Conservation (phyloP, 1,140 invertebrate genomes). For the Ceratosolen solmsi region DNA sequence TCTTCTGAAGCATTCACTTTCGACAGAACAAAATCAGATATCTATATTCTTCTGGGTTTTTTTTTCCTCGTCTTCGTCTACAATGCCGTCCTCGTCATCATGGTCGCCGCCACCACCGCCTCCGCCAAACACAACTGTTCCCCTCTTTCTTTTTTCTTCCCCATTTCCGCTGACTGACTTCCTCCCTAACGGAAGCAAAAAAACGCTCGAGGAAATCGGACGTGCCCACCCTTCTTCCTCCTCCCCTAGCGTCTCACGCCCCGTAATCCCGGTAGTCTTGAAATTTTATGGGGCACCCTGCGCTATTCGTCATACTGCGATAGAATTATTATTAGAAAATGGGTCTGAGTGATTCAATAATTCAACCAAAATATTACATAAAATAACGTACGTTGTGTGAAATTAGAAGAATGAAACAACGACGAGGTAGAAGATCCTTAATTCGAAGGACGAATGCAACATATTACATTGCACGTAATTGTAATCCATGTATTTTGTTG, state of each 20-base stretch:
- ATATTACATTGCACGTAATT: no score
- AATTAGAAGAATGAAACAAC: no score
- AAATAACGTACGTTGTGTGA: no score
- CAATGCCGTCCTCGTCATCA: no score
- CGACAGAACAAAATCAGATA: neutral
- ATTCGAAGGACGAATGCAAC: no score
- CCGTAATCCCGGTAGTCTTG: neutral
- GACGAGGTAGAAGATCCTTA: no score
- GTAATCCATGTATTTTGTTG: no score
- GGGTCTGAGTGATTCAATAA: no score
- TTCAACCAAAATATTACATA: no score
- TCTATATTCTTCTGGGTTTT: neutral
- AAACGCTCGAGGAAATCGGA: conserved; percentile 29
- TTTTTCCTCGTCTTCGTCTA: neutral
- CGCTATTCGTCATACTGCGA: neutral
- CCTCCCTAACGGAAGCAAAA: conserved; percentile 19
- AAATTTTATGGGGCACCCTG: neutral
- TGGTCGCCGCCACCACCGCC: neutral
- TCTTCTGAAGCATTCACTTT: neutral
- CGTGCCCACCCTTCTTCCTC: neutral
- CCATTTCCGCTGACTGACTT: conserved; percentile 15
- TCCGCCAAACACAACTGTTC: conserved; percentile 13
- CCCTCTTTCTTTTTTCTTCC: conserved; percentile 14
- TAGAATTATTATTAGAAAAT: no score
- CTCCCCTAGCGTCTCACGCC: neutral